Base-by-base conservation (phyloP, 1,140 invertebrate genomes). In the Caenorhabditis inopinata region DNA sequence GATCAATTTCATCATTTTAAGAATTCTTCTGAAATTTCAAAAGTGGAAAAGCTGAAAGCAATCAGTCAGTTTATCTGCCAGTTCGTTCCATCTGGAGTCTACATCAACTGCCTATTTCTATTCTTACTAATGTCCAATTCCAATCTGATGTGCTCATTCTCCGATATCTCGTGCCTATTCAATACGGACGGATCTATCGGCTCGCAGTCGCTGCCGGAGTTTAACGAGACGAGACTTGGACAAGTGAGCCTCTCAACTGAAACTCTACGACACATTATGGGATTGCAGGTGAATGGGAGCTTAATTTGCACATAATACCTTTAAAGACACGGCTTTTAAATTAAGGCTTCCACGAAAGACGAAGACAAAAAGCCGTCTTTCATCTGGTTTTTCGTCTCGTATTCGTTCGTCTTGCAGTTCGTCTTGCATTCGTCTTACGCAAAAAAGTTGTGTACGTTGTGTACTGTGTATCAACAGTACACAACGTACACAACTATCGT, bases 161-260 rank as follows among this genome's bases (percentile, higher is more conserved):
- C 78, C 18, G 78, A 79, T 51, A 48, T 74, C 27, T 58, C 58
- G 6, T 79, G 78, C n/a, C 18, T 47, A 9, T 75, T 79, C 46
- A 62, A 58, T 32, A 75, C 74, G 42, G 47, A 75, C 9, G 47
- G 45, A 18, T 25, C 47, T 25, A 45, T 16, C 14, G 45, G 45
- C 11, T 75, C 74, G 11, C 45, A 42, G 1, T 27, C 45, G 4
- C 27, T n/a, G 12, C n/a, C 32, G 14, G 29, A 48, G 11, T 48
- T 49, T 16, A 75, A 75, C 25, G 45, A 47, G n/a, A 47, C 47
- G 9, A 27, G 45, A 48, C 18, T 49, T 5, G 27, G 45, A 12
- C 45, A 75, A 48, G 45, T 25, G 9, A 75, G 74, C 16, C 29
- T 75, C 11, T 75, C 74, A 11, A 79, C 78, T 29, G 47, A 74